phyloP scores from a whole-genome alignment of 2,888 invertebrate genomes.

The Laothoe populi region DNA sequence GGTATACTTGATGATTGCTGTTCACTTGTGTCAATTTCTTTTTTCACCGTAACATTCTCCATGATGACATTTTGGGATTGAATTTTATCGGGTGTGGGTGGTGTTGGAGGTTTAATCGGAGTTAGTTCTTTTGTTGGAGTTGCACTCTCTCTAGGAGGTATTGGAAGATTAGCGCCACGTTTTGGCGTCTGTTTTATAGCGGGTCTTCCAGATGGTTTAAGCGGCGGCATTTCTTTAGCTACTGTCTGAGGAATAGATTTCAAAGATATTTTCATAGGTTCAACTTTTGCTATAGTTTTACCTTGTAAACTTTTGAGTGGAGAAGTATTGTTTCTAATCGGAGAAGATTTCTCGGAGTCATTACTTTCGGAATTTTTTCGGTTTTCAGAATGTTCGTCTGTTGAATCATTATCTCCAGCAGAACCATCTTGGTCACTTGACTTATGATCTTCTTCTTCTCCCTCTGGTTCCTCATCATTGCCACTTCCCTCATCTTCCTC shows the following conservation, averaged over 20 bases:
- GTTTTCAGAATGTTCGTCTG: constrained; percentile 48
- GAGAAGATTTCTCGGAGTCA: constrained; percentile 43
- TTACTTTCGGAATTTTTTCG: constrained; percentile 53
- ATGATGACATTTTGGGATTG: constrained; percentile 39
- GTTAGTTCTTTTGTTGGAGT: constrained; percentile 41
- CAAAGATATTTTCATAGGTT: constrained; percentile 38
- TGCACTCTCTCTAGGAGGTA: constrained; percentile 46
- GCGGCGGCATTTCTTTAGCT: constrained; percentile 45
- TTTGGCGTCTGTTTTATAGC: constrained; percentile 76
- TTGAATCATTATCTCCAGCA: constrained; percentile 51
- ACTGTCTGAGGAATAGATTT: constrained; percentile 41
- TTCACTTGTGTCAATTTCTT: constrained; percentile 59
- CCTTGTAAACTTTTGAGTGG: constrained; percentile 56
- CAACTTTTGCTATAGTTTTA: constrained; percentile 49
- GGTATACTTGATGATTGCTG: constrained; percentile 53
- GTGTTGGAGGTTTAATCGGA: constrained; percentile 32
- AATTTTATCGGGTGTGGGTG: constrained; percentile 36
- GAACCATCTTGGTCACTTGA: constrained; percentile 48
- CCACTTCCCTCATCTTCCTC: constrained; percentile 69
- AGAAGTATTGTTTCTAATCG: constrained; percentile 28
- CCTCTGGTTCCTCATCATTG: constrained; percentile 60
- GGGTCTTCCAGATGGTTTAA: constrained; percentile 58
- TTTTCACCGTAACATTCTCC: constrained; percentile 69
- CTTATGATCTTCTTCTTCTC: constrained; percentile 57
- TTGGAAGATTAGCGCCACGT: constrained; percentile 59